A percentile compares a stretch with the other conserved stretches of the same genome.
Evolutionary conservation across 1,140 invertebrate species (phyloP).

Genomic region (Drosophila lowei): DNA sequence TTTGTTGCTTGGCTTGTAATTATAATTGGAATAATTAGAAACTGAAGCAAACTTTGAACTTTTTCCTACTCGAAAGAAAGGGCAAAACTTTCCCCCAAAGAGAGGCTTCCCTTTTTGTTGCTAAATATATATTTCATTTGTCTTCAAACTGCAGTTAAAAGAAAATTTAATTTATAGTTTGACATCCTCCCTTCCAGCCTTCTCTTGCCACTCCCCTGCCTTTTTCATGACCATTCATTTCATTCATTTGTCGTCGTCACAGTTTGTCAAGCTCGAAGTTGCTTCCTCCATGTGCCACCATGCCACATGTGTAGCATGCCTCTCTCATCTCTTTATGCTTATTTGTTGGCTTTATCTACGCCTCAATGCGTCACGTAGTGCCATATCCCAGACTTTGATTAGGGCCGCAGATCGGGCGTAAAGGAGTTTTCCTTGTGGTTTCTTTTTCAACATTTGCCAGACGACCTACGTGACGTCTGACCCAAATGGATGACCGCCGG

Average conservation of each 20-base stretch:
- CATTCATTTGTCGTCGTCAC: slow-evolving; percentile 11
- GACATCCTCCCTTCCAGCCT: slow-evolving; percentile 5
- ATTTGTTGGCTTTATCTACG: slow-evolving; percentile 56
- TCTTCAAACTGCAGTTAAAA: slow-evolving; percentile 24
- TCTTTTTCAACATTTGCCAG: slow-evolving; percentile 33
- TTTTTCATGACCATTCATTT: too few species aligned
- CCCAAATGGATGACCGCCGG: neutral
- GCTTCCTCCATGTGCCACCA: slow-evolving; percentile 1
- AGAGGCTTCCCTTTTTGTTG: slow-evolving; percentile 8
- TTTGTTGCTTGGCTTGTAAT: slow-evolving; percentile 41
- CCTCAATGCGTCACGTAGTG: slow-evolving; percentile 58
- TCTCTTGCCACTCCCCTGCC: too few species aligned
- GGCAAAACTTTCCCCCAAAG: slow-evolving; percentile 28
- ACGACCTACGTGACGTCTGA: slow-evolving; percentile 42
- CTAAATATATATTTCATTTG: slow-evolving; percentile 44
- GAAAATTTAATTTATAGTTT: too few species aligned
- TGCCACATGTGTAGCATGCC: too few species aligned
- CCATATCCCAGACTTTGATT: slow-evolving; percentile 45
- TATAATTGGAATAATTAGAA: slow-evolving; percentile 58
- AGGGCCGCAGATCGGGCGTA: slow-evolving; percentile 41
- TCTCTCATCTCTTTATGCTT: slow-evolving; percentile 31
- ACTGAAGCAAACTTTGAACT: slow-evolving; percentile 51
- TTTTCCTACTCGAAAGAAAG: neutral
- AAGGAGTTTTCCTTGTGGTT: slow-evolving; percentile 39
- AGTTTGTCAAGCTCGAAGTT: slow-evolving; percentile 26